Evolutionary conservation across 2,797 vertebrate genomes (phyloP).

Genomic region (Oophaga sylvatica): DNA sequence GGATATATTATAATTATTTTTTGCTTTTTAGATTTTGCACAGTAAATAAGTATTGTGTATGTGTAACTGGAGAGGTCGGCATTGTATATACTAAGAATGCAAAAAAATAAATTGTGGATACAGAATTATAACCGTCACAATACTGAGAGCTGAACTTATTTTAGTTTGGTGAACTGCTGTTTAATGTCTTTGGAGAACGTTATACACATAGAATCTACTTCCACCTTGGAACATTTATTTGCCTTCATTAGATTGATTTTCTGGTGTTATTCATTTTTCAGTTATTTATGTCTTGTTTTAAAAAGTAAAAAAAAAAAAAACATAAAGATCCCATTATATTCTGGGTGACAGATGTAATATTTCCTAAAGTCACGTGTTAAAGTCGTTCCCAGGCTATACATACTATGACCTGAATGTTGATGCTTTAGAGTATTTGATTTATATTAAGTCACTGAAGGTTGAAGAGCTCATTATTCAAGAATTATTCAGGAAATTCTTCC

Average conservation of each 20-base stretch:
- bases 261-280: neutral
- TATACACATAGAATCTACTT: neutral
- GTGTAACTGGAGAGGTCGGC: neutral
- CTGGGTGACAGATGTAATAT: neutral
- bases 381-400: conserved; percentile 1
- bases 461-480: conserved; percentile 47
- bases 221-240: neutral
- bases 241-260: neutral
- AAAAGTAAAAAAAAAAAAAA: neutral
- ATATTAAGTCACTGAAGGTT: conserved; percentile 36
- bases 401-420: conserved; percentile 36
- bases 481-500: conserved; percentile 44
- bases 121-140: neutral
- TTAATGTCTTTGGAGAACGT: neutral
- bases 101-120: neutral
- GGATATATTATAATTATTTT: too few relatives aligned
- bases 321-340: neutral
- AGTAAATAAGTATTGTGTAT: neutral
- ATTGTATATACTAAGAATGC: neutral
- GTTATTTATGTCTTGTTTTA: neutral
- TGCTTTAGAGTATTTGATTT: conserved; percentile 28
- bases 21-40: too few relatives aligned
- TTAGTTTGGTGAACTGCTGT: too few relatives aligned
- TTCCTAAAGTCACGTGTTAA: neutral
- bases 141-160: neutral